Conservation (phyloP, 1,140 invertebrate species). For the Piezodorus guildinii region DNA sequence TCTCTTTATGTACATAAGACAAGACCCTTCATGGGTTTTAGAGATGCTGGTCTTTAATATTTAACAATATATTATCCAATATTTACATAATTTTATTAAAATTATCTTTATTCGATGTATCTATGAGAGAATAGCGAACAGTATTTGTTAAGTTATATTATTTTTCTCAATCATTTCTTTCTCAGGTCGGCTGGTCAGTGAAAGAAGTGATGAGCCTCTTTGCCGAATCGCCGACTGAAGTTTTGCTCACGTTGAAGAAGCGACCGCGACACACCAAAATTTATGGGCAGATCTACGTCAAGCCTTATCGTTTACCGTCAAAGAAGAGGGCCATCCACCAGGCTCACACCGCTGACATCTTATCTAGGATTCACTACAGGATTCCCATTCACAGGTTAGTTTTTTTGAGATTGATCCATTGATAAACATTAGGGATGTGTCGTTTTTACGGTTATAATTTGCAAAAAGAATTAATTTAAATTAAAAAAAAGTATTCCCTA, state of each 20-base stretch:
- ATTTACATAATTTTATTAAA: no score
- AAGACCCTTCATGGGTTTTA: no score
- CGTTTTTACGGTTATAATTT: no score
- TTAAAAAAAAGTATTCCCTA: no score
- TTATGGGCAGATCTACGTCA: conserved; percentile 70
- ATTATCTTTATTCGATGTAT: no score
- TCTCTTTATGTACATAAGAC: no score
- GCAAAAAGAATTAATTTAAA: no score
- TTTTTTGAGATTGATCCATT: neutral
- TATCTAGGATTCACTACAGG: conserved; percentile 51
- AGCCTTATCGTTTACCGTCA: conserved; percentile 61
- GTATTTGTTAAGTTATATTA: no score
- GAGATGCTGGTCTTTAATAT: no score
- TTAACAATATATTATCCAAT: no score
- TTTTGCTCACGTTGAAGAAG: conserved; percentile 72
- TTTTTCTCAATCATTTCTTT: conserved; percentile 14
- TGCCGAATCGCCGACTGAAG: conserved; percentile 65
- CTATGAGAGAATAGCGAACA: no score
- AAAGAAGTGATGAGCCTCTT: conserved; percentile 67
- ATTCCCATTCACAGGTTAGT: conserved; percentile 46
- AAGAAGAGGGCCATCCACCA: conserved; percentile 54
- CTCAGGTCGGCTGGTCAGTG: conserved; percentile 64
- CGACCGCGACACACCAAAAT: conserved; percentile 70
- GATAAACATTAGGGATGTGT: no score
- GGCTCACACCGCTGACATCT: conserved; percentile 51